Percentiles rank a stretch among this genome's conserved stretches.
Conservation (phyloP, 2,113 vertebrate genomes). For the Rhynchopsitta pachyrhyncha region DNA sequence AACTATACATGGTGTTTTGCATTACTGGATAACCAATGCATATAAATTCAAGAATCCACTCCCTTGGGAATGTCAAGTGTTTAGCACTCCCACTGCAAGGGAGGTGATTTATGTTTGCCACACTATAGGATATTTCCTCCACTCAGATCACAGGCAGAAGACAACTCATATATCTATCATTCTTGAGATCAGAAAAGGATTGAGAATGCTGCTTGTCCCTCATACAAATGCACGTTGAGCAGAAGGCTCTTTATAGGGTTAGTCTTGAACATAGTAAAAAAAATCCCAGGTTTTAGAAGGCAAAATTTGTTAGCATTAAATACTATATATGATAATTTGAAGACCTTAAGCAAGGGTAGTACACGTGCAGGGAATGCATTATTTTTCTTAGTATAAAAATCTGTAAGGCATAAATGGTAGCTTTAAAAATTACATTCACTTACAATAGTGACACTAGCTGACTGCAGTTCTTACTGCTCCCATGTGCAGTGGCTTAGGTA, state of each 20-base stretch:
- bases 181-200: not conserved
- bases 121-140: not conserved
- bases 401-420: not conserved
- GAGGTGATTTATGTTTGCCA: not conserved
- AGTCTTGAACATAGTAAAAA: not conserved
- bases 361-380: not conserved
- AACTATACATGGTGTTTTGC: not conserved
- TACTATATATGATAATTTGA: not conserved
- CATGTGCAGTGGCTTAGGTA: not conserved
- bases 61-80: not conserved
- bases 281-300: fast-evolving
- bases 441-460: not conserved
- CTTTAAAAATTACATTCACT: not conserved
- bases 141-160: not conserved
- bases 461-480: not conserved
- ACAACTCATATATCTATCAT: not conserved
- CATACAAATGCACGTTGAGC: not conserved
- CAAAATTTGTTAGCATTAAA: not conserved
- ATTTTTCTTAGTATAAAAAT: not conserved
- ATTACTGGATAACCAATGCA: not conserved
- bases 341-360: not conserved
- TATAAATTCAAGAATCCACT: not conserved
- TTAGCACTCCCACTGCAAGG: not conserved
- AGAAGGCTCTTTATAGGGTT: not conserved
- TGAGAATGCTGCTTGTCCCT: not conserved